Conservation (phyloP, 2,888 invertebrate genomes). For the Cyaniris semiargus region DNA sequence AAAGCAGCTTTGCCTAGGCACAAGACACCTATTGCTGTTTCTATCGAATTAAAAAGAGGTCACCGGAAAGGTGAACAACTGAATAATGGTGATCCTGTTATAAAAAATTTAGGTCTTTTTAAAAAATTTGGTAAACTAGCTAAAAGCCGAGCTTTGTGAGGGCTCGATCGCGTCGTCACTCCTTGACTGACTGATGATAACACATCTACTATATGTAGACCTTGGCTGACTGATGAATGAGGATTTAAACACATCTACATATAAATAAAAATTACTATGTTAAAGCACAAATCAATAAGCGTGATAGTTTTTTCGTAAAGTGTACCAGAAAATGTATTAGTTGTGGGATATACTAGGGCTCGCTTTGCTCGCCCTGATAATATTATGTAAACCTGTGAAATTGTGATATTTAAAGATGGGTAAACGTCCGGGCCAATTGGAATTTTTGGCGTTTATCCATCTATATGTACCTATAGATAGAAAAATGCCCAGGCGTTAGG, state of each 20-base stretch:
- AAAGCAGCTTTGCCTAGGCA: neutral
- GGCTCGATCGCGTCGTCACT: too few species aligned
- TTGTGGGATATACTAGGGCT: too few species aligned
- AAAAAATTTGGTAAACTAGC: neutral
- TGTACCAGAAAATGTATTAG: too few species aligned
- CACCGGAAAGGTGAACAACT: neutral
- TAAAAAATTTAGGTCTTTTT: neutral
- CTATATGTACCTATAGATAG: neutral
- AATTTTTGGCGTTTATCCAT: neutral
- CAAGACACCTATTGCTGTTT: neutral
- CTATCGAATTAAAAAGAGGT: neutral
- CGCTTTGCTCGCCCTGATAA: too few species aligned
- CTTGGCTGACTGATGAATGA: too few species aligned
- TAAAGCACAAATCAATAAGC: too few species aligned
- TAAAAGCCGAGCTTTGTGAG: too few species aligned
- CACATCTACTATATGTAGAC: too few species aligned
- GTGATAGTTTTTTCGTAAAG: too few species aligned
- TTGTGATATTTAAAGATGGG: neutral
- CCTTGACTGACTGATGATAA: too few species aligned
- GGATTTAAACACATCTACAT: too few species aligned
- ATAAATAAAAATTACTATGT: too few species aligned
- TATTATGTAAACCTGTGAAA: neutral
- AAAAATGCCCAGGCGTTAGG: neutral
- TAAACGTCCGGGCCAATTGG: neutral
- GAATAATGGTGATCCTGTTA: neutral